Conservation (phyloP, 2,113 vertebrate species). For the Hyperoodon ampullatus region DNA sequence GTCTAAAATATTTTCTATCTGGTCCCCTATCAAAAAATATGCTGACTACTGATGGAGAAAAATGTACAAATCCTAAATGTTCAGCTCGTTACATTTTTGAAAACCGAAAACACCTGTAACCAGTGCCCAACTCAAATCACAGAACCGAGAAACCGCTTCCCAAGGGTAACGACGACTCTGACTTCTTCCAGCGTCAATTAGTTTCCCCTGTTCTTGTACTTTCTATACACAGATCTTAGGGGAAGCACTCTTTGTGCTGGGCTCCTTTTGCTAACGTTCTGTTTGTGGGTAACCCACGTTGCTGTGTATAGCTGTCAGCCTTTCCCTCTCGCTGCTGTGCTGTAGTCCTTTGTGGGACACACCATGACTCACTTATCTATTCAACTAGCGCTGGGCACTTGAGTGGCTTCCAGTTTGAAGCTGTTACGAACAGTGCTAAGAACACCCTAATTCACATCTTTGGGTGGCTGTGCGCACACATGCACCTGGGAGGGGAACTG, state of each 20-base stretch:
- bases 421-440: not conserved
- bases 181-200: fast-evolving
- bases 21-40: not conserved
- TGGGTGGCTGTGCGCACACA: fast-evolving
- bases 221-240: fast-evolving
- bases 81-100: too few species aligned
- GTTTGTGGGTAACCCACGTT: fast-evolving
- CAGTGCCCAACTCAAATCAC: not conserved
- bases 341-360: fast-evolving
- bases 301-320: fast-evolving
- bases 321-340: fast-evolving
- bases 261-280: fast-evolving
- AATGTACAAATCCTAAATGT: not conserved
- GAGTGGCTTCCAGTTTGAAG: not conserved
- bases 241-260: not conserved
- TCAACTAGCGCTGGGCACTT: fast-evolving
- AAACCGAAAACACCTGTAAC: not conserved
- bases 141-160: not conserved
- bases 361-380: not conserved
- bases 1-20: not conserved
- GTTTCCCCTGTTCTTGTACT: too few species aligned
- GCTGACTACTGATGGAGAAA: not conserved
- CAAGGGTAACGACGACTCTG: not conserved
- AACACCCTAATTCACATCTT: not conserved
- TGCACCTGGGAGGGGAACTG: not conserved